Evolutionary conservation across 2,113 vertebrate genomes (phyloP), one percentile per base, ranked within the genome.

Genomic region (Alectura lathami): DNA sequence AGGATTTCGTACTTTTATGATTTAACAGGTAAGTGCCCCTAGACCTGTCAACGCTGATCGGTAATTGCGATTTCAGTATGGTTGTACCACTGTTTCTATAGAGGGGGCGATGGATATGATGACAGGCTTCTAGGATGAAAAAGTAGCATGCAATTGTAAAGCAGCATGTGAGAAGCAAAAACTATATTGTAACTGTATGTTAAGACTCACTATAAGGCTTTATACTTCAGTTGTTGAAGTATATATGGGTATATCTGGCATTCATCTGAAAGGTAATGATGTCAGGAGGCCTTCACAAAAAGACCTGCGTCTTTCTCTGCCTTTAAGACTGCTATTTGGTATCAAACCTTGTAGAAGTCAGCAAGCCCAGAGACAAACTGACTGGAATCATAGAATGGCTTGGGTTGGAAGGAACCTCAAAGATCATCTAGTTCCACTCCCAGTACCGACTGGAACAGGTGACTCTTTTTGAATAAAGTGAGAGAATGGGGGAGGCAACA

Each of bases 1-100:
- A 98, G 99, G 32, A 96, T 99, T 45, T 99, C 99, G 45, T 99
- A 99, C 97, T 99, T 98, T 86, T 99, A 98, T 62, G 98, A 99
- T 96, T 98, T 99, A 14, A 99, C 83, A 81, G 99, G 99, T 99
- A 96, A 26, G 93, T 74, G 14, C 8, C 32, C 38, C 50, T 15
- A 76, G 42, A 70, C 10, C 34, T 59, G 26, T 57, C 7, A 1
- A 4, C 68, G 56, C 70, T 84, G n/a, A 45, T 76, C 21, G 63
- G 11, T 48, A 89, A 1, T 51, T 48, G 14, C 12, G 38, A 1
- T 79, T 73, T 53, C 30, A 69, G 11, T 7, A 5, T n/a, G 15
- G 43, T 26, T 62, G 36, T 78, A 54, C 21, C 10, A 16, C 30
- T 36, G 70, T 24, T 83, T 14, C 17, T 83, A 23, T 42, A 47